phyloP scores from a whole-genome alignment of 23 tunicate genomes.

The Corella eumyota region DNA sequence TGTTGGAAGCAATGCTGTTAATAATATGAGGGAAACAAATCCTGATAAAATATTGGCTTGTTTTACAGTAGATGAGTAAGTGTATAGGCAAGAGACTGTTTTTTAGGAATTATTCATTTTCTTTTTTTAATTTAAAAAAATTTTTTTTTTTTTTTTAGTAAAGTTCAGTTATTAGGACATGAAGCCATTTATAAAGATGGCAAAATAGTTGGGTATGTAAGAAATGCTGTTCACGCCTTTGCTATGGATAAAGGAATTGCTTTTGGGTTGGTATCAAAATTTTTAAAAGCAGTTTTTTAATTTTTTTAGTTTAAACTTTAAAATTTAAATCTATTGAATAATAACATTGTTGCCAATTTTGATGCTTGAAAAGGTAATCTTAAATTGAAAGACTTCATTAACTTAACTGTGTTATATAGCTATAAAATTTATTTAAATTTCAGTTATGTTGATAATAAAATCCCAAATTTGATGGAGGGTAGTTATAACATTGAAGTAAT shows the following conservation, averaged over 20 bases:
- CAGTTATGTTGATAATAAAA: no score
- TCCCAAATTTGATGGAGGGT: no score
- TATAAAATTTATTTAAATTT: no score
- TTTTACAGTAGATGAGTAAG: slow-evolving; percentile 65
- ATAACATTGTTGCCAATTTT: no score
- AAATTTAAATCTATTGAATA: no score
- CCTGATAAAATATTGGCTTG: slow-evolving; percentile 37
- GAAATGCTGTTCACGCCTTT: slow-evolving; percentile 62
- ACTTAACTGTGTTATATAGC: no score
- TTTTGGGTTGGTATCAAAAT: slow-evolving; percentile 65
- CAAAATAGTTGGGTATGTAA: slow-evolving; percentile 38
- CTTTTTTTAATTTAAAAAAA: neutral
- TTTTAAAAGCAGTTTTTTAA: no score
- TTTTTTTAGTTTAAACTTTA: no score
- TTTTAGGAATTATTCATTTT: neutral
- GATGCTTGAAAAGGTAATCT: no score
- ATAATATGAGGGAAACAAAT: slow-evolving; percentile 7
- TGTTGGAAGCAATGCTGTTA: slow-evolving; percentile 30
- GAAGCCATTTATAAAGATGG: slow-evolving; percentile 57
- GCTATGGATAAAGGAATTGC: slow-evolving; percentile 54
- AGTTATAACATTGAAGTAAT: no score
- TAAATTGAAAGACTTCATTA: no score
- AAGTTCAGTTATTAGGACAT: slow-evolving; percentile 55
- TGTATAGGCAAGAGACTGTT: neutral
- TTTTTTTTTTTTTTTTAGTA: slow-evolving; percentile 15